Evolutionary conservation across 2,888 invertebrate species (phyloP).

Genomic region (Noctua janthe): DNA sequence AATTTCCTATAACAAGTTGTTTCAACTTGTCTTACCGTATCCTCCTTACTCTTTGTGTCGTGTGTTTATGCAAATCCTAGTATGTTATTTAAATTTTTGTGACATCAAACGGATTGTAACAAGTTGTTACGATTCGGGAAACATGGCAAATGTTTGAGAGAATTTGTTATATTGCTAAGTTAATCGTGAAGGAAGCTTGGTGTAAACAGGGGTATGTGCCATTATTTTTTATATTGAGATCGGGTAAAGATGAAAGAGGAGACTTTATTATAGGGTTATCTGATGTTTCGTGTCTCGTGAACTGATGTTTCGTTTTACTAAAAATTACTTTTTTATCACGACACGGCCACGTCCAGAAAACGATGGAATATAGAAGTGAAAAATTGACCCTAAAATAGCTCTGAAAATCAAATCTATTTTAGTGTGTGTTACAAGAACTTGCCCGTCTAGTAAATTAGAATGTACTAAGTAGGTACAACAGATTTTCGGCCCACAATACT

Average conservation of each 20-base stretch:
- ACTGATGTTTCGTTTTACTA: neutral
- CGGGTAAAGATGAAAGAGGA: neutral
- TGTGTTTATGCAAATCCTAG: constrained; percentile 30
- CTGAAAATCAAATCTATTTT: neutral
- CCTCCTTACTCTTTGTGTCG: neutral
- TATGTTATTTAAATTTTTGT: constrained; percentile 35
- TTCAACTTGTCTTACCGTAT: neutral
- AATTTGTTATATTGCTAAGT: constrained; percentile 29
- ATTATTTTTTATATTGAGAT: constrained; percentile 14
- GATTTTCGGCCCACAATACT: neutral
- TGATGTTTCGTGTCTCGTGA: neutral
- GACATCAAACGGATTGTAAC: constrained; percentile 32
- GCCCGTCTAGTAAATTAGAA: neutral
- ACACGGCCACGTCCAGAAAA: neutral
- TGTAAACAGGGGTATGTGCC: neutral
- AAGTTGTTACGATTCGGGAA: constrained; percentile 28
- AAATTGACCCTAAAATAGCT: neutral
- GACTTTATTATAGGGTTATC: neutral
- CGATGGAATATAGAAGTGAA: neutral
- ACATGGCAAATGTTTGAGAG: constrained; percentile 20
- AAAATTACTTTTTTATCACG: neutral
- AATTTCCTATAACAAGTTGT: neutral
- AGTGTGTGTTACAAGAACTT: neutral
- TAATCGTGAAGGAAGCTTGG: constrained; percentile 23
- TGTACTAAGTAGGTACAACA: too few species aligned